These are phyloP conservation scores for Podarcis siculus DNA, from an alignment of 2,797 vertebrate genomes.

Conservation along the genomic window DNA sequence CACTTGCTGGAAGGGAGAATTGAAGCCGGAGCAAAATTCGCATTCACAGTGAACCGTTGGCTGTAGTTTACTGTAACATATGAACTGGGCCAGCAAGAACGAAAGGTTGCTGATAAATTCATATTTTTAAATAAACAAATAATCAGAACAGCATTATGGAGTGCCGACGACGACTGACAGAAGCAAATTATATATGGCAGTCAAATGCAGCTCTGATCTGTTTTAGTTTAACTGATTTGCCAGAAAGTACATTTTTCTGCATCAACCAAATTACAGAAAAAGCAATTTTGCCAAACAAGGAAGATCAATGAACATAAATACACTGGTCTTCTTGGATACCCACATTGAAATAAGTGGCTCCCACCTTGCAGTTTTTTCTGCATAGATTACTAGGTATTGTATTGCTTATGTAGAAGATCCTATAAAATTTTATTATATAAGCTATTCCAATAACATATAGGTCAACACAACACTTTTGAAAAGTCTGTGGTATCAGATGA, in stretches of 20 bases:
- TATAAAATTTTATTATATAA: not conserved
- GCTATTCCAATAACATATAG: not conserved
- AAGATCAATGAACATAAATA: not conserved
- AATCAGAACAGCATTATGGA: not conserved
- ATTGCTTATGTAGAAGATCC: not conserved
- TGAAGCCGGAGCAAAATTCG: too few relatives aligned
- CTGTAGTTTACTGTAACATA: too few relatives aligned
- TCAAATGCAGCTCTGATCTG: not conserved
- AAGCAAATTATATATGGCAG: slow-evolving; percentile 1
- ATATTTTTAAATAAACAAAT: not conserved
- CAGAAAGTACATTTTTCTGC: slow-evolving; percentile 1
- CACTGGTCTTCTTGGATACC: not conserved
- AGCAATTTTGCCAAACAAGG: slow-evolving; percentile 17
- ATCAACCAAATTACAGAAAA: slow-evolving; percentile 8
- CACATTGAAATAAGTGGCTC: not conserved
- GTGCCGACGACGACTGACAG: not conserved
- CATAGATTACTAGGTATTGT: not conserved
- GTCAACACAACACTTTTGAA: not conserved
- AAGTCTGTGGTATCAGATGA: not conserved
- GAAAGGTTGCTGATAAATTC: not conserved
- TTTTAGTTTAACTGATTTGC: not conserved
- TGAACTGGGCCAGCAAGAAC: not conserved
- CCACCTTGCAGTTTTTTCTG: not conserved
- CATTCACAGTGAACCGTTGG: too few relatives aligned
- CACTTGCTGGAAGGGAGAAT: too few relatives aligned